A percentile compares a stretch with the other conserved stretches of the same genome.
Evolutionary conservation across 2,113 vertebrate species (phyloP).

Genomic region (Rattus norvegicus): DNA sequence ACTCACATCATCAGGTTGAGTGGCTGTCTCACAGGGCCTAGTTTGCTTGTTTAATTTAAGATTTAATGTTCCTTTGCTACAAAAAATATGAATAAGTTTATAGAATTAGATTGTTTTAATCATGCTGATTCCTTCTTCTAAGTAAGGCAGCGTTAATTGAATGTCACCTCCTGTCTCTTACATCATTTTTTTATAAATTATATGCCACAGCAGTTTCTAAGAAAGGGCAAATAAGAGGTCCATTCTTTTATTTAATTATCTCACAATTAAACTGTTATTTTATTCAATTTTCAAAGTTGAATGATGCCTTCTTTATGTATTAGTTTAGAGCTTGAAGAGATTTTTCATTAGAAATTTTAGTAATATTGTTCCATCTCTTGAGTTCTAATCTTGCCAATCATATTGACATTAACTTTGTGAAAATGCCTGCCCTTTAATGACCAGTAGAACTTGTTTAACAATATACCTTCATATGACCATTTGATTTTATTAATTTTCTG

Average conservation of each 20-base stretch:
- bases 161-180: background rate
- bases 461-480: background rate
- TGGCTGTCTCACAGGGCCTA: too few relatives aligned
- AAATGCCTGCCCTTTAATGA: background rate
- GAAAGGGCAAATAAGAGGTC: background rate
- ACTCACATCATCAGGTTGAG: background rate
- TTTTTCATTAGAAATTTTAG: background rate
- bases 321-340: constrained; percentile 8
- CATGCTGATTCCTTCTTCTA: background rate
- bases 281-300: background rate
- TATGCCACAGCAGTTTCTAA: background rate
- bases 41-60: background rate
- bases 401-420: background rate
- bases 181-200: background rate
- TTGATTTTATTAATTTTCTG: background rate
- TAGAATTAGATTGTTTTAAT: background rate
- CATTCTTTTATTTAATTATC: background rate
- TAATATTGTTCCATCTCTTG: background rate
- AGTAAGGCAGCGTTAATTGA: background rate
- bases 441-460: background rate
- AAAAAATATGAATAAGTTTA: background rate
- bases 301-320: background rate
- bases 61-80: background rate
- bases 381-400: background rate
- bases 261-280: background rate